Conservation (phyloP, 2,888 invertebrate genomes). For the Eremobia ochroleuca region DNA sequence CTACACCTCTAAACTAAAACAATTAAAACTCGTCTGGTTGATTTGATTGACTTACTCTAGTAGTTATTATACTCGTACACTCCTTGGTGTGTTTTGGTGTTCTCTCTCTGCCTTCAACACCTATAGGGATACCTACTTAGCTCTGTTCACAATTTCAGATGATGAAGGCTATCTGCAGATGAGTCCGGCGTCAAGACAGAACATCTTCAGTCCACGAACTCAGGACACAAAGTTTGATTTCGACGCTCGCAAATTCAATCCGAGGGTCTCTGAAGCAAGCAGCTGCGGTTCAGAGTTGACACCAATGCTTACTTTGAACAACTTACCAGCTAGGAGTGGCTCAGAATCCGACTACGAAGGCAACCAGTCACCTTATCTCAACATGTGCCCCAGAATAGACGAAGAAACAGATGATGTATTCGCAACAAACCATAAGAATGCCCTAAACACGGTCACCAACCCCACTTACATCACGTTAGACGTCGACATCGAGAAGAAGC, state of each 20-base stretch:
- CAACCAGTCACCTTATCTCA: slow-evolving; percentile 79
- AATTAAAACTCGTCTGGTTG: slow-evolving; percentile 20
- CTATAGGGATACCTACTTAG: background rate
- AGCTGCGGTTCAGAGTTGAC: slow-evolving; percentile 86
- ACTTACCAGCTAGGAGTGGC: slow-evolving; percentile 81
- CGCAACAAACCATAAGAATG: slow-evolving; percentile 80
- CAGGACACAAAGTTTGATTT: slow-evolving; percentile 89
- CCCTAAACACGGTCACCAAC: slow-evolving; percentile 81
- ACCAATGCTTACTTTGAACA: slow-evolving; percentile 90
- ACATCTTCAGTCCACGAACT: slow-evolving; percentile 91
- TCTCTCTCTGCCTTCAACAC: slow-evolving; percentile 1
- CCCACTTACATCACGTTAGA: slow-evolving; percentile 86
- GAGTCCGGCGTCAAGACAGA: slow-evolving; percentile 87
- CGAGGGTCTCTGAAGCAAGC: slow-evolving; percentile 75
- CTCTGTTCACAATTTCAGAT: slow-evolving; percentile 75
- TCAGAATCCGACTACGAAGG: slow-evolving; percentile 87
- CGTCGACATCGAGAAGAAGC: slow-evolving; percentile 82
- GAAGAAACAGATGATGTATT: slow-evolving; percentile 87
- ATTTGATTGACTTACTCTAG: slow-evolving; percentile 25
- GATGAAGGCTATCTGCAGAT: slow-evolving; percentile 92
- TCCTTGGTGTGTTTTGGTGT: slow-evolving; percentile 49
- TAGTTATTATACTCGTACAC: slow-evolving; percentile 42
- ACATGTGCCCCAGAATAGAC: slow-evolving; percentile 81
- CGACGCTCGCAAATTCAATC: slow-evolving; percentile 81
- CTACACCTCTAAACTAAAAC: slow-evolving; percentile 50